These are phyloP conservation scores for Chaitophorus viminalis DNA, from an alignment of 2,888 invertebrate genomes.

Conservation along the genomic window DNA sequence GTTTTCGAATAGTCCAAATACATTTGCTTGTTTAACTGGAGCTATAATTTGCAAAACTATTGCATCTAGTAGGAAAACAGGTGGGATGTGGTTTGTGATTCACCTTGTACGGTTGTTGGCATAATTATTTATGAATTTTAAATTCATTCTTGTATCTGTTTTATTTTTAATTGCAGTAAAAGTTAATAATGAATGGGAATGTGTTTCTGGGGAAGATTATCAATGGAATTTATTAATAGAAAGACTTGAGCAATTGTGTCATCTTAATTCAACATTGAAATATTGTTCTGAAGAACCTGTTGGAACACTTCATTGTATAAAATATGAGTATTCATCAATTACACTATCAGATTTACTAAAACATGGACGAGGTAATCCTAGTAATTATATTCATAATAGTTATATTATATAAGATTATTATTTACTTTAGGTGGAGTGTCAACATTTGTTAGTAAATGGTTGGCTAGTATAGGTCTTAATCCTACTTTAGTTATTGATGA, in stretches of 20 bases:
- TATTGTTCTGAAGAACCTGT: constrained; percentile 29
- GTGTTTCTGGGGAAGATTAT: constrained; percentile 69
- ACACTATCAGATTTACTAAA: constrained; percentile 49
- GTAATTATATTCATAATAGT: neutral
- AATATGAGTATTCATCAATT: constrained; percentile 41
- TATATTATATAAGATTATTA: neutral
- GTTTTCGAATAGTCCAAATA: constrained; percentile 67
- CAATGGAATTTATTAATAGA: constrained; percentile 88
- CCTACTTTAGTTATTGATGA: constrained; percentile 70
- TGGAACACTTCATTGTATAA: constrained; percentile 41
- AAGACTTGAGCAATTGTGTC: constrained; percentile 88
- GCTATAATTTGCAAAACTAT: constrained; percentile 86
- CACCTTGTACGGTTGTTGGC: neutral
- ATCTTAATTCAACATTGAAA: constrained; percentile 71
- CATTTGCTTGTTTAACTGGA: constrained; percentile 82
- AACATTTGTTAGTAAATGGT: constrained; percentile 88
- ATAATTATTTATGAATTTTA: constrained; percentile 5
- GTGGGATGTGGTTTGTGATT: neutral
- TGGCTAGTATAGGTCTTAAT: constrained; percentile 78
- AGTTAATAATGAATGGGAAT: constrained; percentile 63
- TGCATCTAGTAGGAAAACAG: constrained; percentile 67
- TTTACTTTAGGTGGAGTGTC: constrained; percentile 78
- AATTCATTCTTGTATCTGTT: constrained; percentile 5
- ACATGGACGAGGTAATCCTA: constrained; percentile 52
- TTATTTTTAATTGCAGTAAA: constrained; percentile 36